phyloP scores from a whole-genome alignment of 2,888 invertebrate genomes.

The Imbricaverruca yamaguchii region DNA sequence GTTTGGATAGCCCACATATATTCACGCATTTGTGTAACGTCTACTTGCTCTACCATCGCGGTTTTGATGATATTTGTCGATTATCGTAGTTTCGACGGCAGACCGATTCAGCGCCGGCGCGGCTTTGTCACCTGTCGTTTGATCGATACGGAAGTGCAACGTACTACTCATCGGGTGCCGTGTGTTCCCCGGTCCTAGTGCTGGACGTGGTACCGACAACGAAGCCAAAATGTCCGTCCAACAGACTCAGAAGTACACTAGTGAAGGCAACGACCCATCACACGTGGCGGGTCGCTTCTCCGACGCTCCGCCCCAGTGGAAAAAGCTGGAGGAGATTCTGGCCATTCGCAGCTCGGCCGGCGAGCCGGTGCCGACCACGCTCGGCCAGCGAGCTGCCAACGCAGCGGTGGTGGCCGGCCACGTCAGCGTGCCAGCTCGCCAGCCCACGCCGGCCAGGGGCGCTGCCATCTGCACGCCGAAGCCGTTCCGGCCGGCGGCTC shows the following conservation, averaged over 20 bases:
- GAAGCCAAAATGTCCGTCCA: neutral
- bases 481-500: neutral
- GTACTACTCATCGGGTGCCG: too few species aligned
- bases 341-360: slow-evolving; percentile 7
- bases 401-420: neutral
- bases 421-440: neutral
- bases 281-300: neutral
- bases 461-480: neutral
- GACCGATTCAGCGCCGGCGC: too few species aligned
- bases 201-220: neutral
- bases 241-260: neutral
- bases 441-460: neutral
- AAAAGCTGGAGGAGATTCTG: neutral
- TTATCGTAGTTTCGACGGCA: too few species aligned
- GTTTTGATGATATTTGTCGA: too few species aligned
- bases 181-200: neutral
- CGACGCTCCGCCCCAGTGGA: slow-evolving; percentile 9
- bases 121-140: neutral
- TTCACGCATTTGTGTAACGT: too few species aligned
- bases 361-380: neutral
- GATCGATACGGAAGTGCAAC: neutral
- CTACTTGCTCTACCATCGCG: too few species aligned
- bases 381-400: neutral
- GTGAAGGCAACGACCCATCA: neutral
- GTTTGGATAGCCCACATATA: too few species aligned